Conservation (phyloP, 2,888 invertebrate genomes). For the Cataglyphis cursor region DNA sequence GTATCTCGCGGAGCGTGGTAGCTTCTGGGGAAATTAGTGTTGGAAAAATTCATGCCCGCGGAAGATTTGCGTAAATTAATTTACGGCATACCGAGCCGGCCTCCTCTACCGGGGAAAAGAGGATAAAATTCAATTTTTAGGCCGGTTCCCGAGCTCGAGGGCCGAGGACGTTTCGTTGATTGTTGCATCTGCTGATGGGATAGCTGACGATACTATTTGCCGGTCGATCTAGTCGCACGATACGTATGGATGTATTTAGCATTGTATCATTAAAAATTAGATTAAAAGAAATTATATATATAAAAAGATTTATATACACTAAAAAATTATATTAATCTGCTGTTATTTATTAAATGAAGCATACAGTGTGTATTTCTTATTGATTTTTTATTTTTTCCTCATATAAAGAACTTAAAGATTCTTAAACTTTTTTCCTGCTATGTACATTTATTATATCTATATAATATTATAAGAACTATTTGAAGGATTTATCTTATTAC, state of each 20-base stretch:
- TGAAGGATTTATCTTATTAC: constrained; percentile 2
- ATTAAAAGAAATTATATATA: background rate
- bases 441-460: too few species aligned
- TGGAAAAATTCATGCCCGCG: constrained; percentile 82
- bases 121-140: constrained; percentile 75
- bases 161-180: constrained; percentile 15
- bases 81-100: constrained; percentile 71
- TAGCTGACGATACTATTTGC: background rate
- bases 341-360: background rate
- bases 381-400: background rate
- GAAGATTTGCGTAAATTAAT: constrained; percentile 84
- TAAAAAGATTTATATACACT: too few species aligned
- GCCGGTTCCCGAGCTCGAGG: constrained; percentile 33
- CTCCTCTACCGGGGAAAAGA: constrained; percentile 51
- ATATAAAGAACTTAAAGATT: background rate
- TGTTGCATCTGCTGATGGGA: background rate
- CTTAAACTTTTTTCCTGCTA: too few species aligned
- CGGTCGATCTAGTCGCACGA: background rate
- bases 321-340: background rate
- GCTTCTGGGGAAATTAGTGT: constrained; percentile 81
- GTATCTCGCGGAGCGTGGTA: constrained; percentile 71
- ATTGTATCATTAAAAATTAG: background rate
- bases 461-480: background rate
- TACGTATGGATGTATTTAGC: background rate
- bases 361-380: background rate